These are phyloP conservation scores for Melipona beecheii DNA, from an alignment of 2,888 invertebrate species.

Conservation along the genomic window DNA sequence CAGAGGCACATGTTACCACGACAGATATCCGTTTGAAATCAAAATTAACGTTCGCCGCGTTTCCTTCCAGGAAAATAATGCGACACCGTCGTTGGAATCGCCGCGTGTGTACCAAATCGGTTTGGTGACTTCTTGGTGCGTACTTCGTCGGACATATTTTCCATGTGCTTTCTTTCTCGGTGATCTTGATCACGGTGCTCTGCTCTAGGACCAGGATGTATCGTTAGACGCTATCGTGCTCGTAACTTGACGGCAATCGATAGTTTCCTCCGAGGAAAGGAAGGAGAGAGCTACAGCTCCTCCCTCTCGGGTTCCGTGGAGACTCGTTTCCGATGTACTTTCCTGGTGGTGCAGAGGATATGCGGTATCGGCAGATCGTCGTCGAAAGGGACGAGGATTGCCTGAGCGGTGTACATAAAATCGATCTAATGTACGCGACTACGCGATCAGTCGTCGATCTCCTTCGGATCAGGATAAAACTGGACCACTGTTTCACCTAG, in stretches of 20 bases:
- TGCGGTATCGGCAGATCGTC: slow-evolving; percentile 32
- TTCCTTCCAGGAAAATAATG: not conserved
- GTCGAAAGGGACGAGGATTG: slow-evolving; percentile 10
- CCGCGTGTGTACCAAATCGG: not conserved
- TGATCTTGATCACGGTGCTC: not conserved
- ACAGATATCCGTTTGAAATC: not conserved
- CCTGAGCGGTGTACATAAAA: slow-evolving; percentile 1
- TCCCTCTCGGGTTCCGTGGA: slow-evolving; percentile 40
- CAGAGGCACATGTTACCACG: not conserved
- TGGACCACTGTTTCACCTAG: not conserved
- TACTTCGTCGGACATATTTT: not conserved
- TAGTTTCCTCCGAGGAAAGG: slow-evolving; percentile 34
- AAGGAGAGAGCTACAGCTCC: slow-evolving; percentile 7
- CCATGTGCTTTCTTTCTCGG: not conserved
- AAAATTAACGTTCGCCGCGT: slow-evolving; percentile 4
- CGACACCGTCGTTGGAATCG: not conserved
- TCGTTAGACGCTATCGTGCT: slow-evolving; percentile 48
- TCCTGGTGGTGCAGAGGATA: slow-evolving; percentile 53
- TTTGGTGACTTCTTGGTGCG: not conserved
- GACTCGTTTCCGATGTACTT: slow-evolving; percentile 35
- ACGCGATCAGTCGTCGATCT: slow-evolving; percentile 15
- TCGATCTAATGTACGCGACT: slow-evolving; percentile 2
- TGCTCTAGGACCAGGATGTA: slow-evolving; percentile 5
- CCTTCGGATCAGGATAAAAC: not conserved
- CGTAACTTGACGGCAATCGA: slow-evolving; percentile 56